phyloP scores from a whole-genome alignment of 1,140 invertebrate genomes.

The Copidosoma floridanum region DNA sequence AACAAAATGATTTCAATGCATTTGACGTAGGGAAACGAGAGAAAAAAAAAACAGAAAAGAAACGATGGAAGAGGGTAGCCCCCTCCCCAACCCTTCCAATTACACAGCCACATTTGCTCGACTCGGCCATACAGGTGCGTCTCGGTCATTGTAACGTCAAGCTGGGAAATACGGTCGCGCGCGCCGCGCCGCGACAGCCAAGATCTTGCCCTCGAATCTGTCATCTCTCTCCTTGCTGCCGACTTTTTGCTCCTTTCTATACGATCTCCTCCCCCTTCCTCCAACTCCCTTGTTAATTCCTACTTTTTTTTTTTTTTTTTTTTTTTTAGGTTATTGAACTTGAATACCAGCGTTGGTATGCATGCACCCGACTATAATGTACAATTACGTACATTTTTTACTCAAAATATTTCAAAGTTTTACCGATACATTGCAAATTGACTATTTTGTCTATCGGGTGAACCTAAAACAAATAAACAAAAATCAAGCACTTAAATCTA shows the following conservation, averaged over 20 bases:
- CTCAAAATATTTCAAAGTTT: no score
- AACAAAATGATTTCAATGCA: background rate
- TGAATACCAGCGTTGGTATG: no score
- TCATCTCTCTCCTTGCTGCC: constrained; percentile 6
- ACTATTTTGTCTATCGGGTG: no score
- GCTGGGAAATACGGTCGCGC: background rate
- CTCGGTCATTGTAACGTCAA: constrained; percentile 16
- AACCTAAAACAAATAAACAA: no score
- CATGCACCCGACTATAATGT: no score
- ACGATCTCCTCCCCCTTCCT: no score
- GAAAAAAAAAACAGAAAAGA: background rate
- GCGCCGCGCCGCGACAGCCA: background rate
- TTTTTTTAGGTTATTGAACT: no score
- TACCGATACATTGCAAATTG: no score
- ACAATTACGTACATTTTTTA: no score
- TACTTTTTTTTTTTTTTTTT: background rate
- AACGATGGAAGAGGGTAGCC: background rate
- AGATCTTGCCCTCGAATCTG: constrained; percentile 14
- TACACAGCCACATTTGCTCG: constrained; percentile 15
- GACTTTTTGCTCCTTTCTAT: no score
- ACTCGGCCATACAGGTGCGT: constrained; percentile 13
- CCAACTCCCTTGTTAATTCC: no score
- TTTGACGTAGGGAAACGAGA: background rate
- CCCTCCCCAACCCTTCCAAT: constrained; percentile 14
- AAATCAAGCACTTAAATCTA: no score